Conservation (phyloP, 2,113 vertebrate genomes). For the Pseudolaguvia tuberculata region DNA sequence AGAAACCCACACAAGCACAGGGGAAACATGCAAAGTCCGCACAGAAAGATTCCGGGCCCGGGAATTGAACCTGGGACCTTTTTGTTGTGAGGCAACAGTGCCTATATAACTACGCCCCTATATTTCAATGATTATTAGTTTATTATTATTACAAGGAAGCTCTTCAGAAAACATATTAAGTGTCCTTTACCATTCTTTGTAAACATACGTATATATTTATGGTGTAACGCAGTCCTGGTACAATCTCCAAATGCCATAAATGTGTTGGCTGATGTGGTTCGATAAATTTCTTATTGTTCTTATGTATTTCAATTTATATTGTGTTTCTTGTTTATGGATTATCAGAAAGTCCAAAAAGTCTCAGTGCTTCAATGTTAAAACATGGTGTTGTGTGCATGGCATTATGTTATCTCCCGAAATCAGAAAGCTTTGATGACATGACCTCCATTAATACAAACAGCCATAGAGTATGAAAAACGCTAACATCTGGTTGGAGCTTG, state of each 20-base stretch:
- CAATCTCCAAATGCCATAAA: background rate
- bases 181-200: background rate
- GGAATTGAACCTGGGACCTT: too few relatives aligned
- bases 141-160: background rate
- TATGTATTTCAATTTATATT: background rate
- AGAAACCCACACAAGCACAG: too few relatives aligned
- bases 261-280: too few relatives aligned
- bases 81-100: too few relatives aligned
- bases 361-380: background rate
- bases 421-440: background rate
- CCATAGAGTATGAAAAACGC: conserved; percentile 16
- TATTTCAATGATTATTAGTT: background rate
- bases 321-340: background rate
- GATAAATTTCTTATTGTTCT: conserved; percentile 28
- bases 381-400: background rate
- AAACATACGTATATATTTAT: background rate
- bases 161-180: background rate
- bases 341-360: background rate
- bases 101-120: too few relatives aligned
- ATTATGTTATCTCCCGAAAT: background rate
- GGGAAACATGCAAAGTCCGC: too few relatives aligned
- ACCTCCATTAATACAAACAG: background rate
- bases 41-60: too few relatives aligned
- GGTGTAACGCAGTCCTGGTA: background rate
- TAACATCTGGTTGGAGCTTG: conserved; percentile 8